A percentile compares a stretch with the other conserved stretches of the same genome.
phyloP scores from a whole-genome alignment of 1,140 invertebrate species.

The Zaprionus inermis region DNA sequence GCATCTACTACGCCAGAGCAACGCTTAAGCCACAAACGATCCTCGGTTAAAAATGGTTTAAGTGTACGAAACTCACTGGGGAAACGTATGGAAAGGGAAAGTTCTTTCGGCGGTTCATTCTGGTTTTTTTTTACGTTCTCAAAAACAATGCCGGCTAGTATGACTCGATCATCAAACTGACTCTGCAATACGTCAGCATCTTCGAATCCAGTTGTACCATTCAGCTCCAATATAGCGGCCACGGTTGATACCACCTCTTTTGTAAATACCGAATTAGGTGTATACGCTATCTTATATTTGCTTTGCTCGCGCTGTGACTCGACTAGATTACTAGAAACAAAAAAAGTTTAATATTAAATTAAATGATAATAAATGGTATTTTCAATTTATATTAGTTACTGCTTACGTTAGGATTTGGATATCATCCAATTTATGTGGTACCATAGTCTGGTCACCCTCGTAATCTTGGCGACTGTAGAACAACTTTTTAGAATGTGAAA shows the following conservation, averaged over 20 bases:
- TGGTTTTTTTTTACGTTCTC: not conserved
- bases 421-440: constrained; percentile 49
- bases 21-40: constrained; percentile 68
- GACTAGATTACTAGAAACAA: constrained; percentile 21
- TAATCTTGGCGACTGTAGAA: constrained; percentile 39
- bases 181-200: constrained; percentile 24
- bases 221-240: constrained; percentile 42
- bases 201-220: constrained; percentile 20
- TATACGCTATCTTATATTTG: constrained; percentile 50
- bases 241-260: constrained; percentile 27
- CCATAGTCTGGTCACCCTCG: constrained; percentile 30
- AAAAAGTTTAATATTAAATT: not conserved
- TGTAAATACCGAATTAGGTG: constrained; percentile 35
- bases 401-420: constrained; percentile 63
- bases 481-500: constrained; percentile 50
- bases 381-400: not conserved
- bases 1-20: constrained; percentile 56
- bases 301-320: constrained; percentile 63
- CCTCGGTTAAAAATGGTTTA: constrained; percentile 53
- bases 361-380: not conserved
- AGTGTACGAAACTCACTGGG: constrained; percentile 69
- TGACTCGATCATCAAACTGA: constrained; percentile 67
- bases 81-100: constrained; percentile 62
- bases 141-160: constrained; percentile 54
- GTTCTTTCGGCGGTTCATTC: constrained; percentile 10